Percentiles rank a stretch among this genome's conserved stretches.
These are phyloP conservation scores for Scartelaos histophorus DNA, from an alignment of 2,113 vertebrate species.

Conservation along the genomic window DNA sequence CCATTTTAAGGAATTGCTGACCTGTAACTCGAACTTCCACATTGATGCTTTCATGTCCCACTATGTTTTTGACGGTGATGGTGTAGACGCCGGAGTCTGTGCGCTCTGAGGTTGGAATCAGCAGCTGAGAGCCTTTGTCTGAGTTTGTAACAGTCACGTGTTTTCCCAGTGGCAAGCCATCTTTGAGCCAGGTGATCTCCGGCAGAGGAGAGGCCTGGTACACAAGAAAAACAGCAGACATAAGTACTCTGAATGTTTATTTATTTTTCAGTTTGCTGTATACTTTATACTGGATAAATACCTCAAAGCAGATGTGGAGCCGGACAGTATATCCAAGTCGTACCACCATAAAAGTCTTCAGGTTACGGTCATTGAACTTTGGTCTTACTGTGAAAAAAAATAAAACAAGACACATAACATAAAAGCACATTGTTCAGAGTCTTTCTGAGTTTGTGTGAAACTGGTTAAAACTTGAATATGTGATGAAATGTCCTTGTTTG, in stretches of 20 bases:
- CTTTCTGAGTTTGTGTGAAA: not conserved
- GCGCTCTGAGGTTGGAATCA: constrained; percentile 79
- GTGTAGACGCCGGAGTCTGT: constrained; percentile 82
- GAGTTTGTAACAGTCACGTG: constrained; percentile 73
- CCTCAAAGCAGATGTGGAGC: constrained; percentile 84
- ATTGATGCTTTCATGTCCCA: constrained; percentile 77
- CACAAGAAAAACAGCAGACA: not conserved
- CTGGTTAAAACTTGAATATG: not conserved
- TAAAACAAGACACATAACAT: not conserved
- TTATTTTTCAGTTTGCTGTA: not conserved
- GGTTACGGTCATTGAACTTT: constrained; percentile 77
- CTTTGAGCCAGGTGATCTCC: constrained; percentile 85
- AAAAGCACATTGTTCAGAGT: too few relatives aligned
- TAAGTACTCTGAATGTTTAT: not conserved
- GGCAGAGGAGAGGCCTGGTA: constrained; percentile 81
- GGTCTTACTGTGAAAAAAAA: constrained; percentile 77
- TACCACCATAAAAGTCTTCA: constrained; percentile 77
- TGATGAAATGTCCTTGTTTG: not conserved
- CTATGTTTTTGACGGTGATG: constrained; percentile 72
- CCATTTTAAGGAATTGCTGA: constrained; percentile 41
- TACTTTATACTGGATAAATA: constrained; percentile 43
- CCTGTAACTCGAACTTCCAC: constrained; percentile 86
- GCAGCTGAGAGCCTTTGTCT: constrained; percentile 80
- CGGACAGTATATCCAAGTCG: constrained; percentile 80
- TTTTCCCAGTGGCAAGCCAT: constrained; percentile 74